Evolutionary conservation across 2,113 vertebrate species (phyloP), one percentile per base, ranked within the genome.

Genomic region (Cryptoleucopteryx plumbea): DNA sequence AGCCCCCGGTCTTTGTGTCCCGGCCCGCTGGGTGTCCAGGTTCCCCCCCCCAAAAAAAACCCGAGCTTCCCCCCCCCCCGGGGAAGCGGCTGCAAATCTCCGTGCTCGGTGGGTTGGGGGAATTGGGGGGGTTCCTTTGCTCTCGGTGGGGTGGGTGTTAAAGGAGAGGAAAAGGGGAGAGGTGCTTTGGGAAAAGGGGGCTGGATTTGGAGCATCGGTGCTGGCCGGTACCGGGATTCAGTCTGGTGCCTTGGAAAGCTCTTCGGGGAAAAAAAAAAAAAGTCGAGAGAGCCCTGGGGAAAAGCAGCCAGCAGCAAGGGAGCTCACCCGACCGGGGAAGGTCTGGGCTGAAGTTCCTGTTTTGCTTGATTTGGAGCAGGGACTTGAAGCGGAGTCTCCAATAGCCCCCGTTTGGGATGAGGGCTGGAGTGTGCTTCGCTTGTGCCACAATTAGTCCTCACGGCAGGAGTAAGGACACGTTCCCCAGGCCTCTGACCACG

Each of bases 391-490:
- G 0, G 68, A 73, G 70, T 10, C 63, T 48, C 65, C 48, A 0
- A 2, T 5, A 53, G 1, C 55, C 56, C 47, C 55, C 0, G 19
- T 6, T 20, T 2, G 72, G 67, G 72, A 2, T 10, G 58, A 52
- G 67, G 61, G 63, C 55, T 7, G 3, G 26, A n/a, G 16, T 11
- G 80, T 25, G 82, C 11, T 88, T 55, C 3, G 43, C 40, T 61
- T 82, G 0, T 11, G 71, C 32, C 83, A 4, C 56, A 1, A 21
- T 87, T 26, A 0, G 17, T 43, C 26, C 90, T 20, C 18, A 1
- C 3, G 10, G 42, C 62, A 29, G 47, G 10, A 2, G 0, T 1
- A 3, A 6, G 9, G 72, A 40, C 74, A 1, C 17, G 6, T 4
- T 53, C 42, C 59, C 53, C 18, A 26, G 31, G 20, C 31, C 74